phyloP scores from a whole-genome alignment of 2,888 invertebrate species.

The Sphinx pinastri region DNA sequence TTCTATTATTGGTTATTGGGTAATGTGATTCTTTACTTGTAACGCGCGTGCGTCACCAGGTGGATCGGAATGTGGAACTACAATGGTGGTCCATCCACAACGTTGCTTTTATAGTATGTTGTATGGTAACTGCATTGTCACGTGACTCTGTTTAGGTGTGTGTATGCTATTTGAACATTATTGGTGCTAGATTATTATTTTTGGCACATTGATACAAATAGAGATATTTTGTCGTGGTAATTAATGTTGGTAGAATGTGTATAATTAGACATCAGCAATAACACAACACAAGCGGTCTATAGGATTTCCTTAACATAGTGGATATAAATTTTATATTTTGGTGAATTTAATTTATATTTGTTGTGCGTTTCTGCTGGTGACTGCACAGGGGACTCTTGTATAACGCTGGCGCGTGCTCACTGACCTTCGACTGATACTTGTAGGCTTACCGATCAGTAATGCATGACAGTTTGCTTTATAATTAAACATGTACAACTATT shows the following conservation, averaged over 20 bases:
- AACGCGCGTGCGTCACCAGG: conserved; percentile 7
- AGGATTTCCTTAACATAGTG: background rate
- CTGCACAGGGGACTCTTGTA: background rate
- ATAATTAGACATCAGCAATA: background rate
- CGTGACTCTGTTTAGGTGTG: too few species aligned
- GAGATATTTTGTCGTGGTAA: background rate
- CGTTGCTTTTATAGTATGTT: background rate
- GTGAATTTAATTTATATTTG: too few species aligned
- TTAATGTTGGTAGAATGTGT: background rate
- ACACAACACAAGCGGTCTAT: background rate
- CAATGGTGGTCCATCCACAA: background rate
- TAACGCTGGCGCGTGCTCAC: background rate
- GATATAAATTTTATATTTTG: background rate
- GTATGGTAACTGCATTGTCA: background rate
- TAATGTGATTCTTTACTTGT: conserved; percentile 17
- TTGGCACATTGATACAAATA: too few species aligned
- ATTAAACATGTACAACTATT: too few species aligned
- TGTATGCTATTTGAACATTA: too few species aligned
- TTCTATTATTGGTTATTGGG: conserved; percentile 24
- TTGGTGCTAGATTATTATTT: too few species aligned
- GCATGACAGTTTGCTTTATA: too few species aligned
- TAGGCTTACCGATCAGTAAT: background rate
- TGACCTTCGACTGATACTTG: background rate
- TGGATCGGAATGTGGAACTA: background rate
- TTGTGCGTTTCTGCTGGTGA: background rate